A percentile compares a stretch with the other conserved stretches of the same genome.
Conservation (phyloP, 2,888 invertebrate genomes). For the Machimus rusticus region DNA sequence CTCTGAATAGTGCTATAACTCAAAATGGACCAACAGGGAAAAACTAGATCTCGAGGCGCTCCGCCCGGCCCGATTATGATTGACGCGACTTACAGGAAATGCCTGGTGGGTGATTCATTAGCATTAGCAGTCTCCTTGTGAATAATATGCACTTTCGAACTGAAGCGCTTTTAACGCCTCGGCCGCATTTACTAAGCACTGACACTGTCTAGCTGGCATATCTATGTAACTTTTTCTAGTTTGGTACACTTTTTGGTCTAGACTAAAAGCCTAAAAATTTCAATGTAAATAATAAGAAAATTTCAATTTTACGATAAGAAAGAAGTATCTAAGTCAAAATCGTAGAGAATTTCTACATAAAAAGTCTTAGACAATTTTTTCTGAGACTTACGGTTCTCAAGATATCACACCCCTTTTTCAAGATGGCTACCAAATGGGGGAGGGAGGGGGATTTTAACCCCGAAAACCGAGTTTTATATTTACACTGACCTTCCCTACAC, state of each 20-base stretch:
- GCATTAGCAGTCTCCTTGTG: conserved; percentile 18
- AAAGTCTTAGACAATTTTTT: no score
- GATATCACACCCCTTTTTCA: no score
- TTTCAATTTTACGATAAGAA: not conserved
- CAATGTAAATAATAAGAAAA: not conserved
- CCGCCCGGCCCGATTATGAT: conserved; percentile 2
- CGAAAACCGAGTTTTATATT: no score
- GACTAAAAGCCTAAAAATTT: not conserved
- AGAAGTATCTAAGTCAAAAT: no score
- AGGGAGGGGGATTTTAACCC: no score
- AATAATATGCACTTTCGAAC: conserved; percentile 17
- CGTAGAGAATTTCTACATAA: no score
- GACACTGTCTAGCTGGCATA: not conserved
- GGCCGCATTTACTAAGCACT: not conserved
- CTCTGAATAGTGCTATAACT: conserved; percentile 23
- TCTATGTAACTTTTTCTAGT: not conserved
- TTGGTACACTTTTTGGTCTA: not conserved
- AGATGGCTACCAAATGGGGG: no score
- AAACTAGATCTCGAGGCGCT: not conserved
- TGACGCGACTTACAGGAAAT: conserved; percentile 31
- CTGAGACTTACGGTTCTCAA: no score
- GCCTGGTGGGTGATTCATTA: conserved; percentile 18
- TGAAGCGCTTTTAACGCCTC: not conserved
- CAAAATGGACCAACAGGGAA: not conserved
- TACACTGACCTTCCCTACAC: no score